Evolutionary conservation across 92 coral and sea anemone genomes (phyloP), one percentile per base, ranked within the genome.

Genomic region (Anthopleura xanthogrammica): DNA sequence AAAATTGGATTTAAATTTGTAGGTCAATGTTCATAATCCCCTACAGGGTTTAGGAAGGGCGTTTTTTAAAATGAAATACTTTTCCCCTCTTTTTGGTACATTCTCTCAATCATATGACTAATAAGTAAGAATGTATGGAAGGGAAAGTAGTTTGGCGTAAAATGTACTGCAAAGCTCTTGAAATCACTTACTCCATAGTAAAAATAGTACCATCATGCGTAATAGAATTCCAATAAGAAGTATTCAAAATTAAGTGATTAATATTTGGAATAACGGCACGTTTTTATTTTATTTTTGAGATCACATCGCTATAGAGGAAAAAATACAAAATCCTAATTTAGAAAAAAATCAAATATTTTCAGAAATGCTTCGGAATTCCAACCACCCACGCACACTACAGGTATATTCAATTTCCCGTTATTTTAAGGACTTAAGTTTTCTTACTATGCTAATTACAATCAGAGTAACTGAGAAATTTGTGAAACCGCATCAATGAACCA

Each of bases 401-500:
- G 16, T 23, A 23, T 68, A 10, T 68, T 68, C 16, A 68, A 68
- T 68, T 68, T 68, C 41, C 74, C 74, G 74, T 68, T 36, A 36
- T 68, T 10, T 24, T n/a, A 16, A 65, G 36, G 6, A n/a, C 7
- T 4, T 19, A 19, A 2, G 10, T 4, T 62, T 19, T 68, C 16
- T 29, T 68, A 24, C 40, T 1, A 29, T 68, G 74, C 42, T 68
- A 68, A 68, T 68, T 29, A 36, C 36, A 68, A 68, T 68, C 17
- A 68, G 41, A 68, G 74, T 36, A 23, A 68, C 74, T 24, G 7
- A 36, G 17, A 68, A 68, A 68, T 24, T 20, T 68, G 17, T 68
- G 74, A 68, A 23, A 68, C 74, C 74, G 42, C 74, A 68, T 29
- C 74, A 68, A 68, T 29, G 74, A 68, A 68, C 74, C 16, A 68